phyloP scores from a whole-genome alignment of 2,888 invertebrate genomes.

The Aleiodes testaceus region DNA sequence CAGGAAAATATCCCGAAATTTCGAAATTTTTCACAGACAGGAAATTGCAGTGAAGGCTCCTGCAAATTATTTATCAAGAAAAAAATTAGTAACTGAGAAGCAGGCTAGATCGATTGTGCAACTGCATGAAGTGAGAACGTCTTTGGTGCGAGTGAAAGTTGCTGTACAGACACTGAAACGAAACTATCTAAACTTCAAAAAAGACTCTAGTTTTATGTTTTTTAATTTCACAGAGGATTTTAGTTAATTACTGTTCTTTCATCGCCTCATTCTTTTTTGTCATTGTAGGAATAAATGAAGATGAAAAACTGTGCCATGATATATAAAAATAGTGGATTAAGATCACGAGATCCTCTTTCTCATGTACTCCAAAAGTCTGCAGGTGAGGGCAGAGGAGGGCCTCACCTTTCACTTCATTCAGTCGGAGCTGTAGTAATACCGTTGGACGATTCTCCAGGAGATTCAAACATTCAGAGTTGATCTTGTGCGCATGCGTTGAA shows the following conservation, averaged over 20 bases:
- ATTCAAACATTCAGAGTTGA: neutral
- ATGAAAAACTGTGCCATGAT: constrained; percentile 1
- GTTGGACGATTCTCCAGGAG: constrained; percentile 14
- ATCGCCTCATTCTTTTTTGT: no score
- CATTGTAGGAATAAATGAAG: neutral
- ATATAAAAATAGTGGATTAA: constrained; percentile 9
- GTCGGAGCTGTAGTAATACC: constrained; percentile 13
- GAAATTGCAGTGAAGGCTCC: no score
- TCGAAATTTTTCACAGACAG: no score
- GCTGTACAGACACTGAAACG: neutral
- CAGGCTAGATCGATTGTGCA: constrained; percentile 18
- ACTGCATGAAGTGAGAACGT: neutral
- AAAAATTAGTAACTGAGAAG: constrained; percentile 10
- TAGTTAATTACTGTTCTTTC: no score
- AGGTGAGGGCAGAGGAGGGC: neutral
- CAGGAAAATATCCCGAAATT: no score
- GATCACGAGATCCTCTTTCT: constrained; percentile 8
- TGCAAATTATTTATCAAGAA: neutral
- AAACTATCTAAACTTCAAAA: neutral
- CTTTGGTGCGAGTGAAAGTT: constrained; percentile 24
- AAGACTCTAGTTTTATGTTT: no score
- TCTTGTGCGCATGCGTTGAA: constrained; percentile 8
- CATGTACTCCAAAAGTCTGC: neutral
- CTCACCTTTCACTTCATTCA: constrained; percentile 28
- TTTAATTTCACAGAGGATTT: no score